A percentile compares a stretch with the other conserved stretches of the same genome.
Conservation (phyloP, 2,113 vertebrate species). For the Drymodes brunneopygia region DNA sequence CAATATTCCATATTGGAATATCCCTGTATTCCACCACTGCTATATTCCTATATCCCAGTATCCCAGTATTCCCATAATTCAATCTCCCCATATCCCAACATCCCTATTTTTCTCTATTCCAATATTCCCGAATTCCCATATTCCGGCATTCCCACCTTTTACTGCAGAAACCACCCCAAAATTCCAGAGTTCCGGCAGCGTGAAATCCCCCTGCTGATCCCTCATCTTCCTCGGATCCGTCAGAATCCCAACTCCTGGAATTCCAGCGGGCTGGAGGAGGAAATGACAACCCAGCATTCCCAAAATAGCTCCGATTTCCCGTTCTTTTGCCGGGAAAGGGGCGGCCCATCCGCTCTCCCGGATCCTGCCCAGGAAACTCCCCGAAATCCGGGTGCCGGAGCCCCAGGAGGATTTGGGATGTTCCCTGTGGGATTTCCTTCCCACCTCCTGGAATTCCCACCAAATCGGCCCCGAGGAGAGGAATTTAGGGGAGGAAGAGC, state of each 20-base stretch:
- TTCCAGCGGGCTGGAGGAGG: background rate
- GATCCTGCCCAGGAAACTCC: background rate
- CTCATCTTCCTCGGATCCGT: accelerated
- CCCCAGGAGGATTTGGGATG: background rate
- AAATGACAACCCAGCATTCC: background rate
- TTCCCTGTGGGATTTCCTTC: background rate
- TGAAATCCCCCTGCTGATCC: background rate
- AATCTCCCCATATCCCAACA: accelerated
- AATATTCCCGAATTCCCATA: background rate
- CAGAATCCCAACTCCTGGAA: background rate
- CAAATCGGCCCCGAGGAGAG: no score
- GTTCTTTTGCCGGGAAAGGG: background rate
- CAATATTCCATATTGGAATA: background rate
- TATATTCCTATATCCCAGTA: accelerated
- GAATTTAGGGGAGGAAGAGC: no score
- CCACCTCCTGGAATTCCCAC: background rate
- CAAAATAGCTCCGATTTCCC: constrained; percentile 1
- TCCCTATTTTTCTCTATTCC: background rate
- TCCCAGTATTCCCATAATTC: background rate
- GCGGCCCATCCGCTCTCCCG: background rate
- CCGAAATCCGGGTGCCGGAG: background rate
- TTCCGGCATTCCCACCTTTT: background rate
- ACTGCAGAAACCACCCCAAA: accelerated
- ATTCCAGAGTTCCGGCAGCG: accelerated
- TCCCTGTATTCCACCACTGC: accelerated